Percentiles rank a stretch among this genome's conserved stretches.
Conservation (phyloP, 2,113 vertebrate genomes). For the Apistogramma diplotaenia region DNA sequence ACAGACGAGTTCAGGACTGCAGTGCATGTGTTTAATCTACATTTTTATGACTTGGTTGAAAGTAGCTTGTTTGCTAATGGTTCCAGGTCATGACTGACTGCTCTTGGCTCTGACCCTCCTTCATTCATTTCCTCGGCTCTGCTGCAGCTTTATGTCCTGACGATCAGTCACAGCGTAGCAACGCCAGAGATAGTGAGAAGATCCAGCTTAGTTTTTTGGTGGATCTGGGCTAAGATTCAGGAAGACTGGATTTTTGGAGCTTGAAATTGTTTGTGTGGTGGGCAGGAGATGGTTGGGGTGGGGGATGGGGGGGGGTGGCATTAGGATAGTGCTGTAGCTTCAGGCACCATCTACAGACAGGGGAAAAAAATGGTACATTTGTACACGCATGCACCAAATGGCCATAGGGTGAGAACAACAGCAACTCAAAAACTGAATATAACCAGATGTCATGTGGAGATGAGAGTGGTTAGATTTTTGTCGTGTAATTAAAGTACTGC, state of each 20-base stretch:
- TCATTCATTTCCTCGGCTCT: constrained; percentile 6
- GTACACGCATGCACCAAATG: constrained; percentile 26
- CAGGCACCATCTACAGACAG: constrained; percentile 25
- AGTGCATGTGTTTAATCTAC: neutral
- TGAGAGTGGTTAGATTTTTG: neutral
- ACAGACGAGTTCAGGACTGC: neutral
- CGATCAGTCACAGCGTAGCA: neutral
- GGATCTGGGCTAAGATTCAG: constrained; percentile 1
- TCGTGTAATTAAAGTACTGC: constrained; percentile 19
- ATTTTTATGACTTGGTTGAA: neutral
- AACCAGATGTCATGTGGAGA: constrained; percentile 14
- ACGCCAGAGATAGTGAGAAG: neutral
- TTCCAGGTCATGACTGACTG: constrained; percentile 31
- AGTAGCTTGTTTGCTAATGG: neutral
- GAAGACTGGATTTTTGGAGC: constrained; percentile 16
- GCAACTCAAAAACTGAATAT: constrained; percentile 24
- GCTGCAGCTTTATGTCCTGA: constrained; percentile 38
- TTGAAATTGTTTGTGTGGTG: constrained; percentile 2
- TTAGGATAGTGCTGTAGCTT: constrained; percentile 7
- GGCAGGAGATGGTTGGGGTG: neutral
- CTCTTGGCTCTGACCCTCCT: constrained; percentile 1
- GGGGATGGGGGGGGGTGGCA: neutral
- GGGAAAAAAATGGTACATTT: constrained; percentile 10
- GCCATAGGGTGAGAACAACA: constrained; percentile 36
- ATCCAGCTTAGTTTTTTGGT: neutral